Base-by-base conservation (phyloP, 2,113 vertebrate species). In the Ictidomys tridecemlineatus region DNA sequence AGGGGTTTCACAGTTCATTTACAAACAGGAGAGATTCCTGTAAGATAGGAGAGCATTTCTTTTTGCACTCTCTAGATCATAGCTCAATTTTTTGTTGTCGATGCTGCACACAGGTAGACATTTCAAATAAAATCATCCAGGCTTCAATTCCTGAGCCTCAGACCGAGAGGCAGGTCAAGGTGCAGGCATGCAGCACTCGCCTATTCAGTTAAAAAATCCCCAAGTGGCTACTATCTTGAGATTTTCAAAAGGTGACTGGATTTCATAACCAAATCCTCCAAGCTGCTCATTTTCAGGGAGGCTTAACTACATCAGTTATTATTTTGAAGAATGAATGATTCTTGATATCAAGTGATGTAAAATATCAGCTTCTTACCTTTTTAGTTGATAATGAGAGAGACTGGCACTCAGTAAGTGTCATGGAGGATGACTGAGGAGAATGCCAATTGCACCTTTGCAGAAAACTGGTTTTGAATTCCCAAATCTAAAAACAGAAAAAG, bases 1-100 rank as follows among this genome's bases (percentile, higher is more conserved):
- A 34, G 76, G 77, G 78, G 69, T 73, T 97, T 97, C 92, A 93
- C 58, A 97, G 85, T 96, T 93, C 51, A n/a, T 95, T 97, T 96
- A 88, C n/a, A 53, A 61, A 53, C 32, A 58, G 95, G 70, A 82
- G 83, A 56, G 78, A 56, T 77, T 77, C 79, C 91, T 22, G 34
- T 74, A 79, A 87, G 26, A 84, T 14, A n/a, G 32, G 26, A 34
- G 73, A 88, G 80, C 42, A 13, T 4, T 20, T 97, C 89, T 77
- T 95, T 88, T 86, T 22, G 74, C 10, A 24, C 24, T 82, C 77
- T 84, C 39, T 77, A 65, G 56, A 95, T 48, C 37, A 37, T 18
- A 42, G 85, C 72, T 85, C 22, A 48, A 1, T 32, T 73, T 73
- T 80, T 32, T 32, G 4, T 51, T 37, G 67, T 26, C 8, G 1